These are phyloP conservation scores for Arctocebus calabarensis DNA, from an alignment of 2,797 vertebrate genomes.

Conservation along the genomic window DNA sequence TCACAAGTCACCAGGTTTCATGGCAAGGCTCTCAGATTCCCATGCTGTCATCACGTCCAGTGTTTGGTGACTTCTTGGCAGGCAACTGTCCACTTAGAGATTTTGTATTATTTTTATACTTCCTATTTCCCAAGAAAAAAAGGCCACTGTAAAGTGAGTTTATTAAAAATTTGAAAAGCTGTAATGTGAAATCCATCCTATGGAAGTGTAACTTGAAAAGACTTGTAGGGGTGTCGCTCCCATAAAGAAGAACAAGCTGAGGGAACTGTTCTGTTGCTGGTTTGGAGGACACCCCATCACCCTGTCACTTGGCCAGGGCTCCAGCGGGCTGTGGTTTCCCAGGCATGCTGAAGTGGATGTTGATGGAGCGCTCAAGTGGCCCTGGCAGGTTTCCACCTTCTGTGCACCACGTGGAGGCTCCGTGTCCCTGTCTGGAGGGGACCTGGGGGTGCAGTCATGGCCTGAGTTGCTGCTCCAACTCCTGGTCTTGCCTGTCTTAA, in stretches of 20 bases:
- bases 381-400: rapidly evolving
- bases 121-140: constrained; percentile 28
- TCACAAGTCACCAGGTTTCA: constrained; percentile 42
- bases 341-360: neutral
- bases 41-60: constrained; percentile 1
- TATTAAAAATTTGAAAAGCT: neutral
- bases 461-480: neutral
- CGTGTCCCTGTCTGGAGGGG: neutral
- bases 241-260: neutral
- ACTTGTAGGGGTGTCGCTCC: neutral
- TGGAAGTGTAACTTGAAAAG: neutral
- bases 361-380: neutral
- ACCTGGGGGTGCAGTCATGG: too few relatives aligned
- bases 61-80: constrained; percentile 64
- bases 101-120: neutral
- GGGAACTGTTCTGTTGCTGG: neutral
- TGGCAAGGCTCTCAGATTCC: constrained; percentile 49
- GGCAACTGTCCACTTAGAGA: constrained; percentile 12
- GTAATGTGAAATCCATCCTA: neutral
- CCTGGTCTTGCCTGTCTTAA: neutral
- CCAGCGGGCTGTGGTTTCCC: neutral
- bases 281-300: neutral
- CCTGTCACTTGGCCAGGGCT: neutral
- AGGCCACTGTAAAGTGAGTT: constrained; percentile 31
- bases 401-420: neutral